Evolutionary conservation across 2,888 invertebrate species (phyloP).

Genomic region (Hirtodrosophila trivittata): DNA sequence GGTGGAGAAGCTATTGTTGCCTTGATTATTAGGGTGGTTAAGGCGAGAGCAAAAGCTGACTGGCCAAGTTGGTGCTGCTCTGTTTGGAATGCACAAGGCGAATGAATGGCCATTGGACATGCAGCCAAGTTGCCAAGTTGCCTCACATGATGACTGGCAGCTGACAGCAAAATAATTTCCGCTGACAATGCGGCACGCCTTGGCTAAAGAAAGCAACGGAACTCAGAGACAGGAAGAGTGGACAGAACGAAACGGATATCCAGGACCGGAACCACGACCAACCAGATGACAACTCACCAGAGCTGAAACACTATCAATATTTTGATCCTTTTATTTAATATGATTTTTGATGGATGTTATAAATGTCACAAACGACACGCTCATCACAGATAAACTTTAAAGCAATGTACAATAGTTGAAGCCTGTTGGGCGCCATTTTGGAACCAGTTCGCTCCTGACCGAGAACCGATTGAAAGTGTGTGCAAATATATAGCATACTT

Average conservation of each 20-base stretch:
- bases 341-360: too few relatives aligned
- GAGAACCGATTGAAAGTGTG: constrained; percentile 17
- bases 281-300: not conserved
- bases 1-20: not conserved
- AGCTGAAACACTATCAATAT: too few relatives aligned
- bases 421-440: too few relatives aligned
- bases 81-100: constrained; percentile 44
- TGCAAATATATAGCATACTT: constrained; percentile 54
- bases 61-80: constrained; percentile 9
- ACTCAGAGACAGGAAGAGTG: not conserved
- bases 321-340: too few relatives aligned
- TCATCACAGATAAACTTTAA: too few relatives aligned
- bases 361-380: too few relatives aligned
- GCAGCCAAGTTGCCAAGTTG: constrained; percentile 19
- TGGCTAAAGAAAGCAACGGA: constrained; percentile 17
- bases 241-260: not conserved
- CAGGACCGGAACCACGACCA: constrained; percentile 13
- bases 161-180: constrained; percentile 70
- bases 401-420: too few relatives aligned
- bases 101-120: constrained; percentile 24
- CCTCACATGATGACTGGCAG: constrained; percentile 35
- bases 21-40: too few relatives aligned
- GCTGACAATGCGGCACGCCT: constrained; percentile 57
- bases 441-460: constrained; percentile 23
- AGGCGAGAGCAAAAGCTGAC: not conserved